Evolutionary conservation across 1,140 invertebrate genomes (phyloP).

Genomic region (Zaprionus lachaisei): DNA sequence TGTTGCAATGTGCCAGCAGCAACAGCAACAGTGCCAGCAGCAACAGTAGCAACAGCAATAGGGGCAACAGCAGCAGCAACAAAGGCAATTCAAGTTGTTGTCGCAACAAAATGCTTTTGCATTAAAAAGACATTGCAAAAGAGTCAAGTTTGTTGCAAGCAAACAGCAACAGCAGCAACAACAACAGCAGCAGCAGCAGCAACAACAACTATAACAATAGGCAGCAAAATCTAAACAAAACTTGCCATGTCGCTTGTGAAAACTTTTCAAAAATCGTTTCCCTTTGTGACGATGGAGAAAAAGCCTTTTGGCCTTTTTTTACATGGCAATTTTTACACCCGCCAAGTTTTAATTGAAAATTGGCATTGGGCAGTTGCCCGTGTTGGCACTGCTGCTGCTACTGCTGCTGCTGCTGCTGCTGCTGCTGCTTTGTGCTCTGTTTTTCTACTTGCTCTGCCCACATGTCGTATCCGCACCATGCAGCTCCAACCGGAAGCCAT

Average conservation of each 20-base stretch:
- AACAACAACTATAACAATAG: constrained; percentile 1
- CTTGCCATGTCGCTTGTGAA: constrained; percentile 19
- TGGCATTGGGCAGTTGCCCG: constrained; percentile 40
- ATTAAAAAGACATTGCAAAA: constrained; percentile 11
- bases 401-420: background rate
- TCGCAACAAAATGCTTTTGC: constrained; percentile 10
- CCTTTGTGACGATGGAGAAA: constrained; percentile 23
- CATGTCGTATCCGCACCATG: constrained; percentile 35
- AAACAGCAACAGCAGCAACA: background rate
- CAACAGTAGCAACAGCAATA: background rate
- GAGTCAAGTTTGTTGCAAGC: constrained; percentile 29
- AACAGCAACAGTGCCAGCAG: constrained; percentile 6
- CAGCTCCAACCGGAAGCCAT: constrained; percentile 25
- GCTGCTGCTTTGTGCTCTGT: background rate
- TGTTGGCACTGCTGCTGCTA: constrained; percentile 3
- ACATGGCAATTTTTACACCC: constrained; percentile 20
- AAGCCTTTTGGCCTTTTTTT: constrained; percentile 28
- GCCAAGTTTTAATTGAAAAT: constrained; percentile 76
- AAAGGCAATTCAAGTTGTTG: constrained; percentile 22
- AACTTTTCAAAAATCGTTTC: constrained; percentile 61
- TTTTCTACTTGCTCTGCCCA: background rate
- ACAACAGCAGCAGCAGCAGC: background rate
- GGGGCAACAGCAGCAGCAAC: constrained; percentile 19
- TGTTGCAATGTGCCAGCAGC: constrained; percentile 36
- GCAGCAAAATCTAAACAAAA: constrained; percentile 26